A percentile compares a stretch with the other conserved stretches of the same genome.
Conservation (phyloP, 2,113 vertebrate species). For the Sitta europaea region DNA sequence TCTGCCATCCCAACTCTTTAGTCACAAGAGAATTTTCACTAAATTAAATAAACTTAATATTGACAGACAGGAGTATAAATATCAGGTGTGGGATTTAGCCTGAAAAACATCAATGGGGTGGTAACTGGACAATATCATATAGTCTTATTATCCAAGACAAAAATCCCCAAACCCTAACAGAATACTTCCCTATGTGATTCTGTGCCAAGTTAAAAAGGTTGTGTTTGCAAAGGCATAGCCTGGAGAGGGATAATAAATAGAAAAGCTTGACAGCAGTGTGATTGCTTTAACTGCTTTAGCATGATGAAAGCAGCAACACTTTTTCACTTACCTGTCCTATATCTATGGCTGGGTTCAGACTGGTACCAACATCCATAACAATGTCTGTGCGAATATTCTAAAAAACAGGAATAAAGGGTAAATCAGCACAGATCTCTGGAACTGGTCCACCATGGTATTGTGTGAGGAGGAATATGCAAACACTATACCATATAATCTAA, state of each 20-base stretch:
- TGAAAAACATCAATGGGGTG: neutral
- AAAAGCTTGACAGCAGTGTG: neutral
- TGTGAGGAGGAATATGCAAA: neutral
- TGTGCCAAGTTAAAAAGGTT: neutral
- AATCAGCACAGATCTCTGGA: neutral
- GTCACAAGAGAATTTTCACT: neutral
- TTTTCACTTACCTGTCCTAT: slow-evolving; percentile 88
- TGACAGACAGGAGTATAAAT: neutral
- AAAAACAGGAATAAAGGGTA: neutral
- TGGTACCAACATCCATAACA: slow-evolving; percentile 95
- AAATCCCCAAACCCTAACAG: neutral
- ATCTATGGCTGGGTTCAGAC: slow-evolving; percentile 94
- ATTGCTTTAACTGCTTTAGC: neutral
- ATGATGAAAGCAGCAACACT: neutral
- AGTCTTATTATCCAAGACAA: neutral
- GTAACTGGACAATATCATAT: neutral
- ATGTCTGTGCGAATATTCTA: slow-evolving; percentile 91
- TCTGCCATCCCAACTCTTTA: neutral
- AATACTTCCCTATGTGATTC: neutral
- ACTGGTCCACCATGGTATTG: neutral
- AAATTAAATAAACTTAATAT: neutral
- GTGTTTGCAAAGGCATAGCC: neutral
- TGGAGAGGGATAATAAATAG: neutral
- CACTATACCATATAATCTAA: neutral
- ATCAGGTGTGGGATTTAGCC: neutral